These are phyloP conservation scores for Clupea harengus DNA, from an alignment of 2,113 vertebrate genomes.

Conservation along the genomic window DNA sequence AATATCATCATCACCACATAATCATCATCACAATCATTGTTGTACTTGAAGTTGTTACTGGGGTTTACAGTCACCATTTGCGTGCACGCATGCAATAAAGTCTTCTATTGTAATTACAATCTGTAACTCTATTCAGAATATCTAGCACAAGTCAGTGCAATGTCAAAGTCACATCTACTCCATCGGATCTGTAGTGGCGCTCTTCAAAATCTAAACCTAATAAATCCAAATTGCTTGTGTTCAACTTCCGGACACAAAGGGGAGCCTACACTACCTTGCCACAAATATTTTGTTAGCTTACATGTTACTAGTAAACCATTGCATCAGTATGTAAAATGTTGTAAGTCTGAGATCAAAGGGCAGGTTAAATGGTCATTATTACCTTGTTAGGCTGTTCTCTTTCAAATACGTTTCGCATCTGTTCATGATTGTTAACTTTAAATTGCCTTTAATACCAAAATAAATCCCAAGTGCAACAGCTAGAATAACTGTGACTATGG, in stretches of 20 bases:
- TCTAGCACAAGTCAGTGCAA: no score
- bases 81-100: no score
- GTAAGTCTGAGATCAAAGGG: neutral
- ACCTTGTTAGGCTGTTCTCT: neutral
- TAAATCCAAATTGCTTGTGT: neutral
- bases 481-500: neutral
- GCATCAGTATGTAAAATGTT: neutral
- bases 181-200: neutral
- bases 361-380: neutral
- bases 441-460: neutral
- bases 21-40: no score
- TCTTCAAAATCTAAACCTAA: neutral
- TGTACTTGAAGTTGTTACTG: no score
- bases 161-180: neutral
- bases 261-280: neutral
- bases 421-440: neutral
- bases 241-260: constrained; percentile 10
- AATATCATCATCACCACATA: no score
- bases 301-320: neutral
- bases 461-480: neutral
- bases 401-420: neutral
- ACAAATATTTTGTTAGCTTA: neutral
- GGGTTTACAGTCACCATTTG: no score
- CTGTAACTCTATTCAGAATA: no score
- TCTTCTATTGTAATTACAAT: no score